phyloP scores from a whole-genome alignment of 2,888 invertebrate genomes.

The Siphlonurus alternatus region DNA sequence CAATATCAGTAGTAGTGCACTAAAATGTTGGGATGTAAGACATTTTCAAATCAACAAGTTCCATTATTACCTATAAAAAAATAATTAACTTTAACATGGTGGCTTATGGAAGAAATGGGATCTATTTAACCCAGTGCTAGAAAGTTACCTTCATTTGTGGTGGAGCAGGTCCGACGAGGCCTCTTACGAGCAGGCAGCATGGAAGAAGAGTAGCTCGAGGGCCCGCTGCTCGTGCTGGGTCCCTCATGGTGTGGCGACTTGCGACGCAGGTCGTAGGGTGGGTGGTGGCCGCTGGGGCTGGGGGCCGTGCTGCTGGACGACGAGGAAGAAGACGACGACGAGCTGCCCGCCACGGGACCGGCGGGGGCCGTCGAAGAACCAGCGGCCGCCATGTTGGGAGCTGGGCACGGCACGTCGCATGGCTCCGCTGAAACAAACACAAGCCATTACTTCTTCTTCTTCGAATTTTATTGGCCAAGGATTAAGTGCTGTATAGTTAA shows the following conservation, averaged over 20 bases:
- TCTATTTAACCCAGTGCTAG: background rate
- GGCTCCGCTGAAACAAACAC: constrained; percentile 37
- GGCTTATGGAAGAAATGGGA: no score
- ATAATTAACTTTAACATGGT: no score
- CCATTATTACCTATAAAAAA: no score
- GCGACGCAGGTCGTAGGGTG: constrained; percentile 76
- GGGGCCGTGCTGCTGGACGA: constrained; percentile 16
- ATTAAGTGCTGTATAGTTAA: no score
- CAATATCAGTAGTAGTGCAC: no score
- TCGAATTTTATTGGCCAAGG: no score
- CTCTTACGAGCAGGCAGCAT: constrained; percentile 73
- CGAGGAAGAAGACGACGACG: constrained; percentile 16
- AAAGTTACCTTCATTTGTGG: constrained; percentile 30
- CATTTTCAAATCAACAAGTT: no score
- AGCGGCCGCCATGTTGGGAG: constrained; percentile 44
- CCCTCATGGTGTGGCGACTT: constrained; percentile 56
- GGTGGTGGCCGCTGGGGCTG: constrained; percentile 44
- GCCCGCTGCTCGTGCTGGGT: constrained; percentile 39
- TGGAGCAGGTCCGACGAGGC: constrained; percentile 50
- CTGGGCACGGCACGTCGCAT: constrained; percentile 40
- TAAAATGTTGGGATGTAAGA: no score
- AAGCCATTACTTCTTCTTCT: no score
- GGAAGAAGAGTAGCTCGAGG: constrained; percentile 32
- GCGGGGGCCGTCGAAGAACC: constrained; percentile 25
- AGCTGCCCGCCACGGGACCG: constrained; percentile 14